Evolutionary conservation across 1,140 invertebrate species (phyloP), one percentile per base, ranked within the genome.

Genomic region (Bombus picipes): DNA sequence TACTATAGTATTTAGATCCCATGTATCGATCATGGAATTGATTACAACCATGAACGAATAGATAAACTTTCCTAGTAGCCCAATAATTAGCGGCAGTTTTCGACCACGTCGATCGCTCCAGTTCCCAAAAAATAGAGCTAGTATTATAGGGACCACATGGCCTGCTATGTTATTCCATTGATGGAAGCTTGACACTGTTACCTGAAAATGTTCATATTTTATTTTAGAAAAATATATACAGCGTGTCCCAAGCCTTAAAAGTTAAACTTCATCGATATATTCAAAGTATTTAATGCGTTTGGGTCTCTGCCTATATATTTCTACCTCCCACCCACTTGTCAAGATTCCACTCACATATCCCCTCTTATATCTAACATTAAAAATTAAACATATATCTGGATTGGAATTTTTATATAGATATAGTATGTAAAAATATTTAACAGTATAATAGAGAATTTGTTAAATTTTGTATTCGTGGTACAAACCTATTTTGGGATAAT

Each of bases 81-180:
- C 97, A 22, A 97, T 93, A 0, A 98, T 89, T 1, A 98, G 88
- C 0, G 97, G 96, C 9, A 97, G 87, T 92, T 97, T 97, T n/a
- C 97, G 93, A 1, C 97, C 97, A 9, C 96, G 93, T 87, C 96
- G 96, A 91, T 98, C 97, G 65, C 97, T 97, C 96, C 97, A 98
- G 25, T 97, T 96, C 1, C 97, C 97, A 34, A 97, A 94, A 92
- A 97, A 97, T 47, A 98, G 94, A 0, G 97, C 97, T n/a, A 98
- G 92, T 6, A 98, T 92, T 34, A 98, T 96, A 18, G 97, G 97
- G 8, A 97, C 95, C 0, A 96, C 92, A 88, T 98, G 97, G 0
- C 96, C 96, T 0, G 97, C 96, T 9, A 98, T 96, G 74, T 96
- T 96, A 87, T 97, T 97, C 96, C 97, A 97, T 92, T 97, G 97